A percentile compares a stretch with the other conserved stretches of the same genome.
Conservation (phyloP, 2,888 invertebrate genomes). For the Antheraea yamamai region DNA sequence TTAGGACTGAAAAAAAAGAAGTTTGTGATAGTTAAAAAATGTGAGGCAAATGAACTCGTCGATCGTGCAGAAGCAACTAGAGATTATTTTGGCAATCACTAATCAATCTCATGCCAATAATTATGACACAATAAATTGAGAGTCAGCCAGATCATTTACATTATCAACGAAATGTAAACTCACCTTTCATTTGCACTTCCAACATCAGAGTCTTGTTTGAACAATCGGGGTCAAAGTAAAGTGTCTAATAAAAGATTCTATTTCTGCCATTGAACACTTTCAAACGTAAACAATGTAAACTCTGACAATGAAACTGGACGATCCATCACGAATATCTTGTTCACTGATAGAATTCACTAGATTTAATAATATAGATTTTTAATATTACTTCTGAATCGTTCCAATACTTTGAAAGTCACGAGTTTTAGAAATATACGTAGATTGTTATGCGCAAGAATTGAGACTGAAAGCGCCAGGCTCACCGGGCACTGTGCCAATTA, state of each 20-base stretch:
- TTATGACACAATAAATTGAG: conserved; percentile 46
- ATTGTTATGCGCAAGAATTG: conserved; percentile 59
- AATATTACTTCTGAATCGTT: conserved; percentile 22
- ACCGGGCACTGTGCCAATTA: conserved; percentile 77
- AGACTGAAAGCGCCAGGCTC: conserved; percentile 57
- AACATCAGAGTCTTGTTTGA: conserved; percentile 56
- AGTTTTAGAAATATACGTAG: conserved; percentile 54
- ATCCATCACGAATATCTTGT: conserved; percentile 48
- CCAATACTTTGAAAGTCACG: conserved; percentile 22
- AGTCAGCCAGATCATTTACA: conserved; percentile 43
- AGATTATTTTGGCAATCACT: conserved; percentile 58
- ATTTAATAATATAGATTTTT: neutral
- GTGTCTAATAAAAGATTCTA: conserved; percentile 78
- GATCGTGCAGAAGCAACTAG: conserved; percentile 36
- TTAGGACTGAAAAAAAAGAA: conserved; percentile 56
- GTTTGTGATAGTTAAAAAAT: conserved; percentile 44
- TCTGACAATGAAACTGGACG: conserved; percentile 37
- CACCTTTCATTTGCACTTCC: conserved; percentile 59
- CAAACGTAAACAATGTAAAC: conserved; percentile 57
- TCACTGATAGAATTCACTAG: conserved; percentile 32
- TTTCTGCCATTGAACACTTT: conserved; percentile 57
- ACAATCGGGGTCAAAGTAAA: conserved; percentile 61
- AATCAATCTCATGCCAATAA: conserved; percentile 64
- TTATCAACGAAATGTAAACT: conserved; percentile 54
- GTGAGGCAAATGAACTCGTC: conserved; percentile 49